Conservation (phyloP, 2,113 vertebrate species). For the Mesocricetus auratus region DNA sequence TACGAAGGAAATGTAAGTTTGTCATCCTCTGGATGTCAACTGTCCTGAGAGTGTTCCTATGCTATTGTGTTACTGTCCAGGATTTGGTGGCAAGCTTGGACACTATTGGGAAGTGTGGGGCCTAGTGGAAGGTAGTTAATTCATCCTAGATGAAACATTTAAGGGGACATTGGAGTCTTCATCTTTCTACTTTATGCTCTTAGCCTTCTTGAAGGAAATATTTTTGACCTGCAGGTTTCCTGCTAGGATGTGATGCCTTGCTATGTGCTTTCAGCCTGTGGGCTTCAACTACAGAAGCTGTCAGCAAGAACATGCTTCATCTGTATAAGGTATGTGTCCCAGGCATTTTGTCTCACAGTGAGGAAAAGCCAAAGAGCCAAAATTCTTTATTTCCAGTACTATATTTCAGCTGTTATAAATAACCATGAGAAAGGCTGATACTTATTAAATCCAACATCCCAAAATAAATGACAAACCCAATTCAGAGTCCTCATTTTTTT, state of each 20-base stretch:
- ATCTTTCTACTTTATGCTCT: not conserved
- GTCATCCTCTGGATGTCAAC: not conserved
- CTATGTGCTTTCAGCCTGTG: not conserved
- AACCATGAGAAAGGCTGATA: not conserved
- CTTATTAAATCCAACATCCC: not conserved
- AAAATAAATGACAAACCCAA: not conserved
- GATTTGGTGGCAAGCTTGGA: too few species aligned
- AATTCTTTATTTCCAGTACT: not conserved
- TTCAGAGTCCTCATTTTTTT: not conserved
- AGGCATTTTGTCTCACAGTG: not conserved
- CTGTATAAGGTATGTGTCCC: too few species aligned
- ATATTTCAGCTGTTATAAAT: not conserved
- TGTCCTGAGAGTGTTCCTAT: accelerated
- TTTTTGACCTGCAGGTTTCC: not conserved
- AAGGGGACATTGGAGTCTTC: accelerated
- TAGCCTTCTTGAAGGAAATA: not conserved
- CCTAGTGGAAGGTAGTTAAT: not conserved
- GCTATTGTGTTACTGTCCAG: not conserved
- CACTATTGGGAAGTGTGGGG: too few species aligned
- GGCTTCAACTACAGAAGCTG: not conserved
- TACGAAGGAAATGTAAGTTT: not conserved
- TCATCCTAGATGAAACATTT: not conserved
- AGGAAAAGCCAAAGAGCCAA: not conserved
- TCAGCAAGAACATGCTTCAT: not conserved
- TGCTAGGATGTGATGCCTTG: not conserved